Base-by-base conservation (phyloP, 1,140 invertebrate genomes). In the Habropoda laboriosa region DNA sequence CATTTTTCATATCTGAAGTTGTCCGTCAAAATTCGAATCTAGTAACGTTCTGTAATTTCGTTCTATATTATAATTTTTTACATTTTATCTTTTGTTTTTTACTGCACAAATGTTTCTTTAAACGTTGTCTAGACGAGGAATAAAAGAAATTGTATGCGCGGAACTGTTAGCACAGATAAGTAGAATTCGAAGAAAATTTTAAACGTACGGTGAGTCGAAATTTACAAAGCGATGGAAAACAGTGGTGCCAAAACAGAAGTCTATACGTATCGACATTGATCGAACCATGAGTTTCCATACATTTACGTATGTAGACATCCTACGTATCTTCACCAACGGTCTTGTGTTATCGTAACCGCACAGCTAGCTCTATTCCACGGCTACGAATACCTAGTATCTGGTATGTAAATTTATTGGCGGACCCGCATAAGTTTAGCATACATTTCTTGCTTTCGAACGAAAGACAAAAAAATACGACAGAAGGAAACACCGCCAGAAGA, bases 301-400 rank as follows among this genome's bases (percentile, higher is more conserved):
- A 53, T 47, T 42, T 68, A 71, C 18, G 67, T 81, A 78, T 49
- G 64, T 70, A 81, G 51, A 61, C 73, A 58, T 58, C 63, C 61
- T 49, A 45, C 45, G 63, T 86, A 86, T 78, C 83, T 85, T 51
- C 63, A 49, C 70, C 74, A 32, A 63, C 63, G 45, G 73, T 81
- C 70, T 76, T 55, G 81, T 84, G 87, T 88, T 88, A 88, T 88
- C 87, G 81, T 86, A 61, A 80, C 82, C 70, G 80, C 85, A 74
- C 87, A 88, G 87, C 86, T 88, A 88, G 86, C 87, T 85, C 77
- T 82, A 81, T 88, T 88, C 87, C 80, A 79, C 86, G 82, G 67
- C 70, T 81, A 81, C 77, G 80, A 83, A 73, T 86, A 74, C 77
- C 79, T 82, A 86, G 82, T 88, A 86, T 85, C 84, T 86, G 77